Base-by-base conservation (phyloP, 2,888 invertebrate genomes). In the Drosophila parthenogenetica region DNA sequence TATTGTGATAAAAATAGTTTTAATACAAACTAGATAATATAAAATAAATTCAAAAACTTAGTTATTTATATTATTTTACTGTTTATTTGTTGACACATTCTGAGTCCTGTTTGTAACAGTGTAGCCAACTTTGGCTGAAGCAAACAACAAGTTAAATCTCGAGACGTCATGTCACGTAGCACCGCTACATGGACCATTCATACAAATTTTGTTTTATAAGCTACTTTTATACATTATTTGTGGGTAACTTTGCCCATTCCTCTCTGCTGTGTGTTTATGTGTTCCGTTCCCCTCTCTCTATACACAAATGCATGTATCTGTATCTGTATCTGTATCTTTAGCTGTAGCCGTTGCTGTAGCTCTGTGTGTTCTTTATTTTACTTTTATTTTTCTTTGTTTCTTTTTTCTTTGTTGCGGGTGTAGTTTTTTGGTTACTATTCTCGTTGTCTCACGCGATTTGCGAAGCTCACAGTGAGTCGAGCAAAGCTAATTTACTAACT, bases 201-300 rank as follows among this genome's bases (percentile, higher is more conserved):
- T 87, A 85, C 80, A 84, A 85, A 85, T 87, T 87, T 87, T 84
- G 88, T 87, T 87, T 87, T 82, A 87, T 87, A 82, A 80, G 86
- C 83, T 73, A 79, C 86, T 82, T 87, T 86, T 76, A 68, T 84
- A 81, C 83, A 87, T 87, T 77, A 78, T 83, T 87, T 87, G 87
- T 87, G 76, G 78, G 87, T 76, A 87, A 83, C 85, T 87, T 84
- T 71, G 87, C 64, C 58, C 70, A 67, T 53, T 49, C 69, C 70
- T 48, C 74, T 67, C 62, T 51, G 58, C 60, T 51, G 72, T 66
- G 59, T 72, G 68, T 70, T 85, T 81, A 79, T 72, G 71, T 67
- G 25, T 53, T 61, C 45, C 61, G 48, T 67, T 22, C 5, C 5
- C 1, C 5, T 5, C 22, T 5, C 5, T 5, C 22, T 29, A 8